Percentiles rank a stretch among this genome's conserved stretches.
These are phyloP conservation scores for Noctua janthina DNA, from an alignment of 2,888 invertebrate species.

Conservation along the genomic window DNA sequence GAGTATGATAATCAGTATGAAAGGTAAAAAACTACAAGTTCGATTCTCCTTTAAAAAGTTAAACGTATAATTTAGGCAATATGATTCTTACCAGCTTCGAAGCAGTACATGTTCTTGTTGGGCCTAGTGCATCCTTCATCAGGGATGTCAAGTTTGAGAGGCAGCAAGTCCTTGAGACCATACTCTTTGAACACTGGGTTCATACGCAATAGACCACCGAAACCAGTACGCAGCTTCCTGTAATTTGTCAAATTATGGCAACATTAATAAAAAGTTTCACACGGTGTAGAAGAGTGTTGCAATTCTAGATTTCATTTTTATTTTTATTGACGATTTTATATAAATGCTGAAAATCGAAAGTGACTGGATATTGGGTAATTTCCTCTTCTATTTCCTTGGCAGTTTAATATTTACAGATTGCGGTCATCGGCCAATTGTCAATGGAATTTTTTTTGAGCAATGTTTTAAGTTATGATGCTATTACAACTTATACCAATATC, in stretches of 20 bases:
- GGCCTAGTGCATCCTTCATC: conserved; percentile 98
- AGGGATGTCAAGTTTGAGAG: conserved; percentile 96
- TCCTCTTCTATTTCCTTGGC: conserved; percentile 12
- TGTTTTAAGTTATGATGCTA: neutral
- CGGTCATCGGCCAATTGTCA: neutral
- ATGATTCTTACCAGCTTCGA: conserved; percentile 94
- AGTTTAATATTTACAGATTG: conserved; percentile 24
- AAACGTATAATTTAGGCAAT: neutral
- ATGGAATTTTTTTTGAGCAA: neutral
- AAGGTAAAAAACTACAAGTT: neutral
- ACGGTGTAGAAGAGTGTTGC: conserved; percentile 10
- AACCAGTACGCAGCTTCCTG: conserved; percentile 95
- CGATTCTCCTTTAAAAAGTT: neutral
- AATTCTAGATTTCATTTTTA: neutral
- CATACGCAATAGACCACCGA: conserved; percentile 95
- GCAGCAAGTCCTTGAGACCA: conserved; percentile 96
- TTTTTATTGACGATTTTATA: conserved; percentile 18
- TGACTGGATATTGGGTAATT: conserved; percentile 9
- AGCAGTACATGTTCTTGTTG: conserved; percentile 97
- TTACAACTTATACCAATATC: neutral
- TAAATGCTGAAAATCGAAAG: conserved; percentile 23
- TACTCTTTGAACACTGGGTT: conserved; percentile 97
- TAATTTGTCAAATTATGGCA: conserved; percentile 23
- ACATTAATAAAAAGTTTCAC: conserved; percentile 27
- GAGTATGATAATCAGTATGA: neutral